A percentile compares a stretch with the other conserved stretches of the same genome.
phyloP scores from a whole-genome alignment of 37 sponge, comb jelly and placozoan species.

The Cladorhizidae sp. region DNA sequence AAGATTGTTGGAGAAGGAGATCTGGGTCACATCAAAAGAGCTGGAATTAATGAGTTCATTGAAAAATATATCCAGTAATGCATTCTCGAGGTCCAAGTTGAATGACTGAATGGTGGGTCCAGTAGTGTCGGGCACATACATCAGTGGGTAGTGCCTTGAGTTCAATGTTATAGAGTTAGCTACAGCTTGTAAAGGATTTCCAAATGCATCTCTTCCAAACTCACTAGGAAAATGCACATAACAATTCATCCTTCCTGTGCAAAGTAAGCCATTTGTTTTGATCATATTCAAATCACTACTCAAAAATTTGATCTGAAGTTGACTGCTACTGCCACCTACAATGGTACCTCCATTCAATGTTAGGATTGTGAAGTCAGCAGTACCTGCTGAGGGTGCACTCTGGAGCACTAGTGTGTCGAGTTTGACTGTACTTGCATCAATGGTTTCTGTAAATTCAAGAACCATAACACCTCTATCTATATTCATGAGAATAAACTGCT shows the following conservation, averaged over 20 bases:
- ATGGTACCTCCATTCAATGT: conserved; percentile 66
- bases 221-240: conserved; percentile 64
- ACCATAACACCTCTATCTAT: conserved; percentile 63
- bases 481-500: conserved; percentile 75
- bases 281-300: conserved; percentile 72
- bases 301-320: conserved; percentile 56
- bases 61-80: conserved; percentile 62
- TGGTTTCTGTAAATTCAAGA: conserved; percentile 79
- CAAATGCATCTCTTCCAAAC: conserved; percentile 73
- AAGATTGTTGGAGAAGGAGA: conserved; percentile 65
- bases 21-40: conserved; percentile 29
- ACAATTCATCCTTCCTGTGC: conserved; percentile 65
- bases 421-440: conserved; percentile 55
- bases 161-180: conserved; percentile 46
- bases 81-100: conserved; percentile 74
- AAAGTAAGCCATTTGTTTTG: conserved; percentile 62
- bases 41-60: conserved; percentile 55
- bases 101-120: conserved; percentile 74
- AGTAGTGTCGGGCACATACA: conserved; percentile 61
- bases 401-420: conserved; percentile 66
- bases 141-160: conserved; percentile 55
- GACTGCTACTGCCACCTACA: conserved; percentile 63
- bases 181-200: conserved; percentile 67
- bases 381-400: conserved; percentile 46
- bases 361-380: conserved; percentile 51